Percentiles rank a stretch among this genome's conserved stretches.
Evolutionary conservation across 2,113 vertebrate genomes (phyloP).

Genomic region (Meles meles): DNA sequence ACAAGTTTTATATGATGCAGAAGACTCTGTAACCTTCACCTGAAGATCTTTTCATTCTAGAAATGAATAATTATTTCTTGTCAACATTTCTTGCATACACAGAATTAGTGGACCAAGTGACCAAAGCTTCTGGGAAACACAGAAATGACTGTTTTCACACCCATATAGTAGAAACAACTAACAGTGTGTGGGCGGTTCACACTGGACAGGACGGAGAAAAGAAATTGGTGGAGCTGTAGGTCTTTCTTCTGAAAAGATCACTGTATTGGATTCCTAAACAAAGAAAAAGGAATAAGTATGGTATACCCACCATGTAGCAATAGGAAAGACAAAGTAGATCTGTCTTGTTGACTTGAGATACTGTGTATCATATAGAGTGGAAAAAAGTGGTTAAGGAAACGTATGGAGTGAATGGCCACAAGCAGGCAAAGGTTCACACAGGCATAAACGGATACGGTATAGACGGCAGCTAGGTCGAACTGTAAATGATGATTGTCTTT

Average conservation of each 20-base stretch:
- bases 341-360: neutral
- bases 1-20: neutral
- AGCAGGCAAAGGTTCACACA: neutral
- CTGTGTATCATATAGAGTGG: neutral
- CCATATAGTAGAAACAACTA: neutral
- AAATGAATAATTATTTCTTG: slow-evolving; percentile 45
- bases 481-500: neutral
- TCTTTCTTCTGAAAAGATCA: slow-evolving; percentile 15
- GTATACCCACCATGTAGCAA: neutral
- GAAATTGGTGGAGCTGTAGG: neutral
- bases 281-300: neutral
- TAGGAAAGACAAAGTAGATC: neutral
- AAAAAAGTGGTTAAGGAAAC: neutral
- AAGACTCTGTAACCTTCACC: slow-evolving; percentile 25
- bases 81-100: neutral
- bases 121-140: slow-evolving; percentile 37
- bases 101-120: slow-evolving; percentile 37
- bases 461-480: neutral
- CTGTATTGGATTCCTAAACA: neutral
- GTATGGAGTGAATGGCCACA: neutral
- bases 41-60: slow-evolving; percentile 28
- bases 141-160: slow-evolving; percentile 49
- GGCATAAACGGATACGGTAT: neutral
- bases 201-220: slow-evolving; percentile 3
- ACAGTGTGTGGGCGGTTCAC: neutral